These are phyloP conservation scores for Prionailurus viverrinus DNA, from an alignment of 2,113 vertebrate genomes.

Conservation along the genomic window DNA sequence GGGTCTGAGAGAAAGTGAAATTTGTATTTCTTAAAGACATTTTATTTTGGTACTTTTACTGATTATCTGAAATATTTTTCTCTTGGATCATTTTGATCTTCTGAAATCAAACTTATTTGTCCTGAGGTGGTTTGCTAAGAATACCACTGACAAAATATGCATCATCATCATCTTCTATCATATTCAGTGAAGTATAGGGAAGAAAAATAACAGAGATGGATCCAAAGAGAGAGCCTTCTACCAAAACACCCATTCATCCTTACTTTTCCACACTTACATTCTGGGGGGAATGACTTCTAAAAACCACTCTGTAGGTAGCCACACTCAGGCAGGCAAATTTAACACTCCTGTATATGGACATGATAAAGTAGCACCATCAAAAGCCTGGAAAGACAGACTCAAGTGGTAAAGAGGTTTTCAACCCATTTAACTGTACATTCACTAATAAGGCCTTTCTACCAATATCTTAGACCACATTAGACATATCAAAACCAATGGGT, in stretches of 20 bases:
- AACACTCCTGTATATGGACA: neutral
- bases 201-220: neutral
- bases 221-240: neutral
- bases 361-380: neutral
- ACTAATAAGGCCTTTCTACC: neutral
- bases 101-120: neutral
- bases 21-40: neutral
- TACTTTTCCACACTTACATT: neutral
- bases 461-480: neutral
- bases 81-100: slow-evolving; percentile 12
- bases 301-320: neutral
- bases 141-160: neutral
- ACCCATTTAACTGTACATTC: neutral
- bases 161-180: neutral
- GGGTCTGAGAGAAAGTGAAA: neutral
- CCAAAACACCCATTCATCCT: neutral
- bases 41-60: neutral
- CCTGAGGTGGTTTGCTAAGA: neutral
- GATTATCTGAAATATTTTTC: slow-evolving; percentile 44
- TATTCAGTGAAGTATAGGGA: no score
- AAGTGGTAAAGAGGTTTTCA: neutral
- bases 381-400: neutral
- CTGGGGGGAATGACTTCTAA: neutral
- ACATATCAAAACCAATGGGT: neutral
- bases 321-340: neutral